Base-by-base conservation (phyloP, 2,888 invertebrate genomes). In the Lydus trimaculatus region DNA sequence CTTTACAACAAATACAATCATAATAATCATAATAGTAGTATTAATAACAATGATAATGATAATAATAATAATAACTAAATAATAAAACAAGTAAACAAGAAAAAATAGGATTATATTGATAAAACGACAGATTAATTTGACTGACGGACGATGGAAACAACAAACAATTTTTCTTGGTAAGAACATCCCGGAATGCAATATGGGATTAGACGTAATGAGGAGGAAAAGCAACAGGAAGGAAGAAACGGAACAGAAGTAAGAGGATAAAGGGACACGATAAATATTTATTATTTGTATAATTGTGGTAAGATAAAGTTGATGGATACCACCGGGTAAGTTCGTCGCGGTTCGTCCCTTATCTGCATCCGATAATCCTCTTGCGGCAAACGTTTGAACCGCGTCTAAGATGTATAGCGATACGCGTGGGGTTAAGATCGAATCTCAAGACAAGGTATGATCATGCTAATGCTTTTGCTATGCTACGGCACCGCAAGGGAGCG, bases 391-490 rank as follows among this genome's bases (percentile, higher is more conserved):
- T 80, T 81, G 82, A 81, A 83, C 81, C 83, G 80, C 84, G 77
- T 76, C 81, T 81, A 83, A 84, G 83, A 84, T 78, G 80, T 75
- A 75, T 77, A 78, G 81, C 81, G 82, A 81, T 82, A 80, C 81
- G 79, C 80, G 77, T 76, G 77, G 83, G 82, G 81, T 81, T 83
- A 84, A 84, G 84, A 83, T 81, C 76, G 69, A 79, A 80, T 78
- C 76, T 79, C 73, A 78, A 83, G 82, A 83, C 84, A 83, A 84
- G 83, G 84, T 84, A 84, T 81, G 84, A 84, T 84, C 84, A 82
- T 82, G 82, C 82, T 85, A 85, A 85, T 84, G 84, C 85, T 82
- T 84, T 84, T 84, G 80, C 84, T 81, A 79, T 84, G 84, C 84
- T 84, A 75, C 79, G 76, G 75, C 76, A 83, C 83, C 83, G 81